A percentile compares a stretch with the other conserved stretches of the same genome.
Evolutionary conservation across 2,113 vertebrate genomes (phyloP).

Genomic region (Tapirus terrestris): DNA sequence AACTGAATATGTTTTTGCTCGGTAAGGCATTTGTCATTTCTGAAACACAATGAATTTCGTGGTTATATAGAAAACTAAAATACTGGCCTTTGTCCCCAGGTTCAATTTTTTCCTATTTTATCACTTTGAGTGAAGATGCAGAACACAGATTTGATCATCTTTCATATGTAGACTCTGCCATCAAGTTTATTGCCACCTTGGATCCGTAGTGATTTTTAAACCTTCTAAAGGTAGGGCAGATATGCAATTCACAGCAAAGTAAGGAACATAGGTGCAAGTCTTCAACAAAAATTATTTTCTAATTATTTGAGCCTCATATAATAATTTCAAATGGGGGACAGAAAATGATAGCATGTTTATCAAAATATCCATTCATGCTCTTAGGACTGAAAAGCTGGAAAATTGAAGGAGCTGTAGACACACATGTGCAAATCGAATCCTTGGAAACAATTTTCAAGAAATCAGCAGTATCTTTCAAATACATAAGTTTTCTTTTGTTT

Average conservation of each 20-base stretch:
- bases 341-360: neutral
- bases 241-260: neutral
- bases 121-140: neutral
- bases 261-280: neutral
- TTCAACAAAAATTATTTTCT: neutral
- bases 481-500: no score
- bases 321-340: neutral
- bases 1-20: neutral
- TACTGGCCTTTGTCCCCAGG: neutral
- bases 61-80: neutral
- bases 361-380: conserved; percentile 5
- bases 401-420: neutral
- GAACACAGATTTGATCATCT: neutral
- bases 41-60: neutral
- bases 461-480: neutral
- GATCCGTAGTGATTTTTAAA: neutral
- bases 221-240: neutral
- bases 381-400: neutral
- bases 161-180: neutral
- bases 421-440: neutral
- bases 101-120: neutral
- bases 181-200: neutral
- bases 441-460: conserved; percentile 30
- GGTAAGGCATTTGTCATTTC: neutral
- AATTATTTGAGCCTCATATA: neutral